phyloP scores from a whole-genome alignment of 2,113 vertebrate genomes.

The Myxocyprinus asiaticus region DNA sequence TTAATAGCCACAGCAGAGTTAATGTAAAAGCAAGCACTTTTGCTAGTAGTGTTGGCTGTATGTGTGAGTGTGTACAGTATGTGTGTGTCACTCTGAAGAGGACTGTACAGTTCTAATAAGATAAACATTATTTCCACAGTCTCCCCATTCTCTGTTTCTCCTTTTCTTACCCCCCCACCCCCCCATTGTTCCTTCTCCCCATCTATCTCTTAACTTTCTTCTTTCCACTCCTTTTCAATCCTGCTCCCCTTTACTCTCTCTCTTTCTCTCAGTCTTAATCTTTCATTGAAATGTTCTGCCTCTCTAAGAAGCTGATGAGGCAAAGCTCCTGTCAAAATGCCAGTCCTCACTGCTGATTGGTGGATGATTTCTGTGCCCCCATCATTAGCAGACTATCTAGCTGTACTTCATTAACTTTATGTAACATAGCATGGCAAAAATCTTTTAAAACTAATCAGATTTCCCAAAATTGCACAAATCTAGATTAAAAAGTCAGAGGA shows the following conservation, averaged over 20 bases:
- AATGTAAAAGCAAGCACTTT: too few species aligned
- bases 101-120: background rate
- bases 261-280: too few species aligned
- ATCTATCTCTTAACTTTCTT: too few species aligned
- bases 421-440: background rate
- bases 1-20: background rate
- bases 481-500: background rate
- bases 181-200: too few species aligned
- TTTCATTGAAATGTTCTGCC: background rate
- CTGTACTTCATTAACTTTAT: background rate
- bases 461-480: background rate
- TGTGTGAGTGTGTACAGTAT: background rate
- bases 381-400: background rate
- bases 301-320: background rate
- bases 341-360: constrained; percentile 5
- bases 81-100: background rate
- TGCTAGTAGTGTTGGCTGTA: background rate
- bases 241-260: too few species aligned
- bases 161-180: too few species aligned
- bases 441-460: background rate
- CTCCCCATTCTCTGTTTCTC: too few species aligned
- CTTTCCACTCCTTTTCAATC: too few species aligned
- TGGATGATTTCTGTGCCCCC: background rate
- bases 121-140: too few species aligned
- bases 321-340: too few species aligned